Conservation (phyloP, 1,140 invertebrate species). For the Drosophila ercepeae region DNA sequence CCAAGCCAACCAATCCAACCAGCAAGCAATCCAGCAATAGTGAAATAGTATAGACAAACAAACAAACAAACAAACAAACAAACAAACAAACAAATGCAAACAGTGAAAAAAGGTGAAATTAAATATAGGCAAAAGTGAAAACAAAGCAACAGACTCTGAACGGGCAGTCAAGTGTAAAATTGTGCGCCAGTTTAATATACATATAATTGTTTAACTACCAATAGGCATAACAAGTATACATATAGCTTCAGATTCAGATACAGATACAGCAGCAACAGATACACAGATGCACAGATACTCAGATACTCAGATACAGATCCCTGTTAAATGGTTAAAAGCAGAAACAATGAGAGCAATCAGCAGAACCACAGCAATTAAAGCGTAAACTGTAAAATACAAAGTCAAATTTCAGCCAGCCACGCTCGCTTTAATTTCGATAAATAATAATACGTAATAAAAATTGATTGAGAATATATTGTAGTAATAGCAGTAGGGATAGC, state of each 20-base stretch:
- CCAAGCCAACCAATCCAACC: not conserved
- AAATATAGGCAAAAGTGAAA: constrained; percentile 78
- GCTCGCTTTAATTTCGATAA: constrained; percentile 46
- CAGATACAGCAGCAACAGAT: constrained; percentile 21
- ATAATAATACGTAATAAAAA: constrained; percentile 26
- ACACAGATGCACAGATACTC: not conserved
- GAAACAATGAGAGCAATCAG: constrained; percentile 43
- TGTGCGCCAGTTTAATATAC: constrained; percentile 73
- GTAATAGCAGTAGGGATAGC: constrained; percentile 1
- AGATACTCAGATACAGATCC: constrained; percentile 39
- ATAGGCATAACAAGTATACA: constrained; percentile 34
- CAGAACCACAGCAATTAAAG: constrained; percentile 34
- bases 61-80: no score
- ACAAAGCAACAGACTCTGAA: constrained; percentile 45
- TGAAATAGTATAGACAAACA: constrained; percentile 78
- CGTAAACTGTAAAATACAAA: constrained; percentile 49
- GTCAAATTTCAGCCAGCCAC: constrained; percentile 29
- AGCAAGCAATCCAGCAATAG: constrained; percentile 63
- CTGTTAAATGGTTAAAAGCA: constrained; percentile 31
- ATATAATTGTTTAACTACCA: constrained; percentile 66
- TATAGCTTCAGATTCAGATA: constrained; percentile 27
- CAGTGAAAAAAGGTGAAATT: constrained; percentile 81
- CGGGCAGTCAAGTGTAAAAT: constrained; percentile 79
- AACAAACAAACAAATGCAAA: constrained; percentile 75
- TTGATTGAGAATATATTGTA: constrained; percentile 22